These are phyloP conservation scores for Gryon sp. DNA, from an alignment of 1,140 invertebrate species.

Conservation along the genomic window DNA sequence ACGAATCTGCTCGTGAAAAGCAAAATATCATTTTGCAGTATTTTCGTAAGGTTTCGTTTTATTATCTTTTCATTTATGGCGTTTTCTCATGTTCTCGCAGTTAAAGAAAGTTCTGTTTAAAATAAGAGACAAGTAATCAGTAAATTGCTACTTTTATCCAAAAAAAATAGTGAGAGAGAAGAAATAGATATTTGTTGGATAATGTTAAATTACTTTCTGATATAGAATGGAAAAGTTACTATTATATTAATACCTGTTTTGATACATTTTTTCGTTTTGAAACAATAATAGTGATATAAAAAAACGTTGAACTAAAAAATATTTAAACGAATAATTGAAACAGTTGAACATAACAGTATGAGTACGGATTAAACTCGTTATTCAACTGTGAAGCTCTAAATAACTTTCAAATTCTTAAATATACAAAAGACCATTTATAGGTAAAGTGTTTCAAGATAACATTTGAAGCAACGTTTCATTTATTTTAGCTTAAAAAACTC, in stretches of 20 bases:
- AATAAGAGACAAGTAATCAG: conserved; percentile 15
- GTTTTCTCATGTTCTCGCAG: not conserved
- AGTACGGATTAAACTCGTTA: conserved; percentile 16
- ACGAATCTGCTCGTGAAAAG: conserved; percentile 38
- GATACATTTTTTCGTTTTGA: not conserved
- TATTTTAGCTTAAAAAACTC: conserved; percentile 2
- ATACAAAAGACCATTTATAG: conserved; percentile 17
- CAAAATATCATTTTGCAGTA: conserved; percentile 50
- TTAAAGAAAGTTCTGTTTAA: not conserved
- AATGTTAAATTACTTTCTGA: no score
- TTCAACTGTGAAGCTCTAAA: not conserved
- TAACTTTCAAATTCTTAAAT: conserved; percentile 10
- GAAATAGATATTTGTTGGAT: no score
- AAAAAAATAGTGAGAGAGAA: no score
- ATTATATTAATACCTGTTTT: no score
- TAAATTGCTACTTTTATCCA: conserved; percentile 16
- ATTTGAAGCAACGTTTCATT: no score
- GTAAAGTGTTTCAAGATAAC: conserved; percentile 1
- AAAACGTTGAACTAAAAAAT: not conserved
- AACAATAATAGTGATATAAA: not conserved
- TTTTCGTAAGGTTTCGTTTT: conserved; percentile 57
- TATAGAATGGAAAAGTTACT: no score
- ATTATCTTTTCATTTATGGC: conserved; percentile 24
- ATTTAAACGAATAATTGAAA: not conserved
- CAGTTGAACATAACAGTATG: conserved; percentile 16